Percentiles rank a stretch among this genome's conserved stretches.
phyloP scores from a whole-genome alignment of 1,140 invertebrate genomes.

The Coboldia fuscipes region DNA sequence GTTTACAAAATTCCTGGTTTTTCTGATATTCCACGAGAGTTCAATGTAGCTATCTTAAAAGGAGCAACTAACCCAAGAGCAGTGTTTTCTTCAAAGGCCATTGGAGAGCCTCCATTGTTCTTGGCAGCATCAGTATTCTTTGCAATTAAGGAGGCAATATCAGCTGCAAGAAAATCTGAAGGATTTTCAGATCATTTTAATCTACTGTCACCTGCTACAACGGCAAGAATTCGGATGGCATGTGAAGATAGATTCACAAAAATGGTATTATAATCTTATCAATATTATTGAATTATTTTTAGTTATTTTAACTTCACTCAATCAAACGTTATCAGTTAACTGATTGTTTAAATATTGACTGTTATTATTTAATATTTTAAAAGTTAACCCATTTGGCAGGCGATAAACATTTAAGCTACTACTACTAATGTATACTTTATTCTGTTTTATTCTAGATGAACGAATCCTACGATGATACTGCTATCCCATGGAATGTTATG shows the following conservation, averaged over 20 bases:
- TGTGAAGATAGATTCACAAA: conserved; percentile 68
- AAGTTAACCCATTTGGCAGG: too few relatives aligned
- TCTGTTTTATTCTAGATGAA: conserved; percentile 24
- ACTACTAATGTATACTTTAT: too few relatives aligned
- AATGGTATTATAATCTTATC: conserved; percentile 30
- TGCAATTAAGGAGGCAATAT: conserved; percentile 78
- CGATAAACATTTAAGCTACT: too few relatives aligned
- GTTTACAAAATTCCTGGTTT: conserved; percentile 80
- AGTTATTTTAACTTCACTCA: too few relatives aligned
- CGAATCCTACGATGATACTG: conserved; percentile 23
- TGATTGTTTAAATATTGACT: too few relatives aligned
- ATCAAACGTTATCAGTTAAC: too few relatives aligned
- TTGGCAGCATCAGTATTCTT: conserved; percentile 70
- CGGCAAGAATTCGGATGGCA: conserved; percentile 72
- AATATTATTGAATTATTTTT: neutral
- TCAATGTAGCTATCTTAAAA: conserved; percentile 82
- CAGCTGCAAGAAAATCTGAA: conserved; percentile 46
- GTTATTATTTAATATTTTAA: too few relatives aligned
- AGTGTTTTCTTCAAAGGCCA: conserved; percentile 90
- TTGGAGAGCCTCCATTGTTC: conserved; percentile 88
- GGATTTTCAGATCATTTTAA: conserved; percentile 36
- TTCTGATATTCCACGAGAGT: conserved; percentile 71
- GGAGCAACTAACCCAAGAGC: conserved; percentile 70
- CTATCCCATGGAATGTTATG: conserved; percentile 36
- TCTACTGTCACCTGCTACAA: conserved; percentile 74